These are phyloP conservation scores for Larimichthys polyactis DNA, from an alignment of 2,113 vertebrate genomes.

Conservation along the genomic window DNA sequence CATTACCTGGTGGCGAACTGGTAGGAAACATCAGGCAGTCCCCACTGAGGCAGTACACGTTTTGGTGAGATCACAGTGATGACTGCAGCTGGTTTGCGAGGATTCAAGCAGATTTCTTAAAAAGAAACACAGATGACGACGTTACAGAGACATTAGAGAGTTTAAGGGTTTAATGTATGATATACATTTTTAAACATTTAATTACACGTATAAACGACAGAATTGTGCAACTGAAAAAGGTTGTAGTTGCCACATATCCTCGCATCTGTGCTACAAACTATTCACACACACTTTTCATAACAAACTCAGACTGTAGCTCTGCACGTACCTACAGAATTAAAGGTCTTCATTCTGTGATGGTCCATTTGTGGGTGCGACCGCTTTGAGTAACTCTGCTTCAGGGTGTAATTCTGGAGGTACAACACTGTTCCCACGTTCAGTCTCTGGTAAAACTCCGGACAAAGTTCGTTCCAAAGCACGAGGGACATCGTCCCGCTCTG, in stretches of 20 bases:
- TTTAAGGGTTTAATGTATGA: neutral
- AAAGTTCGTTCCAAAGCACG: conserved; percentile 93
- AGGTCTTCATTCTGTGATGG: conserved; percentile 85
- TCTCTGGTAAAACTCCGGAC: conserved; percentile 91
- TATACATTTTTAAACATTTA: neutral
- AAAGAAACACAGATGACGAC: conserved; percentile 27
- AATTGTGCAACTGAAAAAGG: neutral
- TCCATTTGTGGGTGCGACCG: conserved; percentile 87
- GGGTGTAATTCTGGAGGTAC: conserved; percentile 87
- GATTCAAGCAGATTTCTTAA: conserved; percentile 91
- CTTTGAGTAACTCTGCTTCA: conserved; percentile 88
- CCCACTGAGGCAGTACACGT: conserved; percentile 89
- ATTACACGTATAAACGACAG: neutral
- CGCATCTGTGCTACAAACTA: neutral
- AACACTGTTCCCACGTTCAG: conserved; percentile 88
- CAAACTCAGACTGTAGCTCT: neutral
- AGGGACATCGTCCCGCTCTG: conserved; percentile 90
- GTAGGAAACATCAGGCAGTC: conserved; percentile 88
- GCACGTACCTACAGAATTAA: conserved; percentile 87
- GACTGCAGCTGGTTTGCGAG: conserved; percentile 85
- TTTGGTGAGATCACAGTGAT: conserved; percentile 89
- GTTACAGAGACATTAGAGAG: neutral
- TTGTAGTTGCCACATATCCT: neutral
- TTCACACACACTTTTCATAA: neutral
- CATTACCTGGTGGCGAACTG: conserved; percentile 88